A percentile compares a stretch with the other conserved stretches of the same genome.
These are phyloP conservation scores for Blastomussa wellsi DNA, from an alignment of 92 coral and sea anemone species.

Conservation along the genomic window DNA sequence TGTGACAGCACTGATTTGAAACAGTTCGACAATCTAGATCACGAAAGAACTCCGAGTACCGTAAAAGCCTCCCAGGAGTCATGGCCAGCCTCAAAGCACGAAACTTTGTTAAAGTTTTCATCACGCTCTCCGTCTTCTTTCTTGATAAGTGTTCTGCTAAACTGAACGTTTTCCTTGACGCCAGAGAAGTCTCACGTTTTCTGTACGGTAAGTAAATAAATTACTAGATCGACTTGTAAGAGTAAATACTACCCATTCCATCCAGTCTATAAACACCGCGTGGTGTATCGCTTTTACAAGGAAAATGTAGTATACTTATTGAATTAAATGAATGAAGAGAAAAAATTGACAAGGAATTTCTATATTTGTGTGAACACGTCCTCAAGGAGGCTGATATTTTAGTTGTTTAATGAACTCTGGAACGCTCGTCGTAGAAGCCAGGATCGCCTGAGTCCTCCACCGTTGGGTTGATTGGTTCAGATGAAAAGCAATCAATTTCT, in stretches of 20 bases:
- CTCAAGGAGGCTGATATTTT: neutral
- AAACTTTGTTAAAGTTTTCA: neutral
- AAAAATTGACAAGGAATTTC: neutral
- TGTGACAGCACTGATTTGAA: constrained; percentile 32
- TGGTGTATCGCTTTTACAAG: neutral
- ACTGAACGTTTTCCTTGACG: constrained; percentile 80
- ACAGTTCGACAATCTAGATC: constrained; percentile 27
- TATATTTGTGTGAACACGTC: neutral
- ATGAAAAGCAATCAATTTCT: constrained; percentile 13
- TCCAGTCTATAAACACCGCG: neutral
- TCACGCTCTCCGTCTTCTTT: constrained; percentile 1
- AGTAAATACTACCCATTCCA: neutral
- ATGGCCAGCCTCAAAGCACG: neutral
- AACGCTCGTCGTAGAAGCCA: neutral
- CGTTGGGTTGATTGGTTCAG: constrained; percentile 16
- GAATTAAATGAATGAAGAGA: neutral
- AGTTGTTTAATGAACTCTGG: neutral
- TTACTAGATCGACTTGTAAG: constrained; percentile 15
- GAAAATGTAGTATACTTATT: neutral
- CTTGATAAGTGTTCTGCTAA: constrained; percentile 46
- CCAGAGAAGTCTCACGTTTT: constrained; percentile 83
- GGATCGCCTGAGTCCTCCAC: neutral
- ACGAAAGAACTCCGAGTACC: constrained; percentile 25
- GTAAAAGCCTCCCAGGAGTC: neutral
- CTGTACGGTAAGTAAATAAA: constrained; percentile 72